Conservation (phyloP, 2,797 vertebrate species). For the Loriculus beryllinus region DNA sequence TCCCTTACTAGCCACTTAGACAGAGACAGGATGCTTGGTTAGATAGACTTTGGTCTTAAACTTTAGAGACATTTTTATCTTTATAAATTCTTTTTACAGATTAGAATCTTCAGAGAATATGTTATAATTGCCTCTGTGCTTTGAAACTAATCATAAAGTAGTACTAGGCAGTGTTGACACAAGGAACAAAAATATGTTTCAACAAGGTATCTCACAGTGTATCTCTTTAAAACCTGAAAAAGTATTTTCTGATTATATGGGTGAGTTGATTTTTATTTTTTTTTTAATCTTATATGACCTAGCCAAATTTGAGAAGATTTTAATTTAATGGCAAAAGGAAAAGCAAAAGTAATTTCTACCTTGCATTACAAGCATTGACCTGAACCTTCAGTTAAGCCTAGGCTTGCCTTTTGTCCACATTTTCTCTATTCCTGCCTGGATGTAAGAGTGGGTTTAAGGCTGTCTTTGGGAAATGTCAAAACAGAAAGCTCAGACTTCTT, state of each 20-base stretch:
- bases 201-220: not conserved
- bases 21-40: not conserved
- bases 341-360: not conserved
- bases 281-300: not conserved
- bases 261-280: not conserved
- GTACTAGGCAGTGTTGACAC: not conserved
- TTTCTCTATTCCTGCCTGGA: not conserved
- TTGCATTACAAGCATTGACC: not conserved
- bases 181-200: constrained; percentile 2
- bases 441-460: not conserved
- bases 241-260: not conserved
- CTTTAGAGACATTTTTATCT: not conserved
- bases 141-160: not conserved
- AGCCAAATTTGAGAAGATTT: not conserved
- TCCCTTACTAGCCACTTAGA: not conserved
- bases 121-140: constrained; percentile 6
- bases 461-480: not conserved
- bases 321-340: not conserved
- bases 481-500: not conserved
- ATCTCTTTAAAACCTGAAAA: not conserved
- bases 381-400: not conserved
- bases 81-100: not conserved
- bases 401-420: not conserved
- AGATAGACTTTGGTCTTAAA: not conserved
- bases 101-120: constrained; percentile 17